Evolutionary conservation across 2,113 vertebrate species (phyloP), one percentile per base, ranked within the genome.

Genomic region (Pyrgilauda ruficollis): DNA sequence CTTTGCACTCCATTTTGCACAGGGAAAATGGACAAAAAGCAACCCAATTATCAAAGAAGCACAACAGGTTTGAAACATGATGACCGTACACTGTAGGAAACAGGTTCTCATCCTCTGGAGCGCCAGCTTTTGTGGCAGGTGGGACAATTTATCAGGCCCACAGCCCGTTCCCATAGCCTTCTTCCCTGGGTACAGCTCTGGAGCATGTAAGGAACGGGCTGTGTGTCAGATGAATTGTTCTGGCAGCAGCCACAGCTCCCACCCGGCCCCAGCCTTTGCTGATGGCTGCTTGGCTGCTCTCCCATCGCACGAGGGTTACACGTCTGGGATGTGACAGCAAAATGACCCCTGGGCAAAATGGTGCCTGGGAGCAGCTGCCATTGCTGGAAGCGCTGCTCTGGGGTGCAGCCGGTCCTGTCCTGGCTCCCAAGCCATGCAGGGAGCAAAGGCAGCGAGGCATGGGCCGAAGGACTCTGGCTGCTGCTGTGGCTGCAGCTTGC

Each of bases 331-430:
- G 92, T 86, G 95, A 94, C 95, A 96, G 83, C 43, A 39, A 33
- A 82, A 62, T 35, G 85, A 84, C 72, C 92, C 82, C 79, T 30
- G 63, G 50, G 90, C 92, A 93, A 79, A 67, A 90, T n/a, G 93
- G 92, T 0, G 68, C 30, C 93, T 66, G 86, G 90, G 55, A 89
- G 92, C 95, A 95, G 96, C 94, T 95, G 96, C 95, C 94, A 80
- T 70, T 6, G 80, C 92, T 18, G 30, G 73, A 13, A 72, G 66
- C 10, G 12, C 22, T 11, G 0, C 0, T 26, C 43, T 16, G 6
- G 82, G 67, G 18, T 6, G 75, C 46, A 41, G 85, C 50, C 59
- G 7, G 63, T 63, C 37, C 59, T 73, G 39, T n/a, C 70, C 82
- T 30, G 28, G 5, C 13, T 88, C 72, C 95, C 30, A 8, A 20